These are phyloP conservation scores for Drosophila erecta DNA, from an alignment of 1,140 invertebrate species.

Conservation along the genomic window DNA sequence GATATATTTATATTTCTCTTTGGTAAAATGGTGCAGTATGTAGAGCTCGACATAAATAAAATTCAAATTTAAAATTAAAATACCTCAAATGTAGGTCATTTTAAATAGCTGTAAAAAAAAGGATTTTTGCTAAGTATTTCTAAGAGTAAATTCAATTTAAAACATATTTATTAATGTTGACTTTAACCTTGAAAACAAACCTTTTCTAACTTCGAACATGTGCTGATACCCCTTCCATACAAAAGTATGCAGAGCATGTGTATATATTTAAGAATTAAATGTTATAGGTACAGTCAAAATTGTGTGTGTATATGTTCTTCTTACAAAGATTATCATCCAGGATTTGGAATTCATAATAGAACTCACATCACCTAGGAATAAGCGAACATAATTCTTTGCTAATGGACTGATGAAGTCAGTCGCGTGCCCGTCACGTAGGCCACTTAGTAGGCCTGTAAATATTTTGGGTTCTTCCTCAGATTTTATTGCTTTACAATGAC, in stretches of 20 bases:
- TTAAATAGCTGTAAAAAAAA: too few relatives aligned
- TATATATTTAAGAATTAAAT: too few relatives aligned
- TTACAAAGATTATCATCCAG: too few relatives aligned
- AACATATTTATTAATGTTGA: background rate
- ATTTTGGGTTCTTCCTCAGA: conserved; percentile 20
- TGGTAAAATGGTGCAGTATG: too few relatives aligned
- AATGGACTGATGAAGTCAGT: background rate
- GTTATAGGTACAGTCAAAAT: background rate
- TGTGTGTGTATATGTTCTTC: background rate
- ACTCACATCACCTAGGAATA: too few relatives aligned
- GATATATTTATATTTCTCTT: too few relatives aligned
- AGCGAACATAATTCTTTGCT: background rate
- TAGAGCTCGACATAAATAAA: too few relatives aligned
- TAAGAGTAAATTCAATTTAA: background rate
- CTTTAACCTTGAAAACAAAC: background rate
- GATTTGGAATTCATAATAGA: too few relatives aligned
- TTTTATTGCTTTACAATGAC: conserved; percentile 5
- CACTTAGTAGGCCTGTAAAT: conserved; percentile 26
- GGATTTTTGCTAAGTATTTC: too few relatives aligned
- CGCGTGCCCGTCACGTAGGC: conserved; percentile 59
- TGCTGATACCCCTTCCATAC: background rate
- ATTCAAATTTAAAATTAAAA: too few relatives aligned
- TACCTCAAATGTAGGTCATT: too few relatives aligned
- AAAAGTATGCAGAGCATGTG: background rate
- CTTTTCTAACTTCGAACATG: background rate